A percentile compares a stretch with the other conserved stretches of the same genome.
These are phyloP conservation scores for Scartelaos histophorus DNA, from an alignment of 2,113 vertebrate genomes.

Conservation along the genomic window DNA sequence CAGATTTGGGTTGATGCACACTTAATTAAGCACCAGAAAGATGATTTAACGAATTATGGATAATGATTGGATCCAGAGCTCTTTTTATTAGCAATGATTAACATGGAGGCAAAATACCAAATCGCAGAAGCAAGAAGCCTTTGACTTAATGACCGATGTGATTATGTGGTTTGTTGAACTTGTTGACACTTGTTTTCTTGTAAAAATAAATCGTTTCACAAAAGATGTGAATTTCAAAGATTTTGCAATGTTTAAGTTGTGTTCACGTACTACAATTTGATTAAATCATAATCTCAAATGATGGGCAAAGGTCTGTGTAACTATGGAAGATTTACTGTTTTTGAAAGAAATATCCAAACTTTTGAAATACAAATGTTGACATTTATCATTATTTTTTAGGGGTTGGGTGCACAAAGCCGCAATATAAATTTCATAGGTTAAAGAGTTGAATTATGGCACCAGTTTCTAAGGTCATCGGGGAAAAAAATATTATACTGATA, in stretches of 20 bases:
- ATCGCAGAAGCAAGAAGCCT: constrained; percentile 65
- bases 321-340: too few species aligned
- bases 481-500: too few species aligned
- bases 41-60: constrained; percentile 53
- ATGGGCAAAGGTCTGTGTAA: too few species aligned
- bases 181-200: neutral
- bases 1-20: constrained; percentile 36
- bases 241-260: neutral
- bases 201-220: neutral
- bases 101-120: constrained; percentile 42
- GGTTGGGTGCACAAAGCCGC: too few species aligned
- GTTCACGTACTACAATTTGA: too few species aligned
- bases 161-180: constrained; percentile 3
- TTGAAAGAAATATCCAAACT: too few species aligned
- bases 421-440: too few species aligned
- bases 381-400: too few species aligned
- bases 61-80: constrained; percentile 40
- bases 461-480: too few species aligned
- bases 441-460: too few species aligned
- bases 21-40: constrained; percentile 21
- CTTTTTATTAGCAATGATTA: constrained; percentile 45
- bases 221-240: neutral
- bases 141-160: constrained; percentile 7
- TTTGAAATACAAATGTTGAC: too few species aligned
- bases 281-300: too few species aligned